phyloP scores from a whole-genome alignment of 2,113 vertebrate species.

The Mormyrus lacerda region DNA sequence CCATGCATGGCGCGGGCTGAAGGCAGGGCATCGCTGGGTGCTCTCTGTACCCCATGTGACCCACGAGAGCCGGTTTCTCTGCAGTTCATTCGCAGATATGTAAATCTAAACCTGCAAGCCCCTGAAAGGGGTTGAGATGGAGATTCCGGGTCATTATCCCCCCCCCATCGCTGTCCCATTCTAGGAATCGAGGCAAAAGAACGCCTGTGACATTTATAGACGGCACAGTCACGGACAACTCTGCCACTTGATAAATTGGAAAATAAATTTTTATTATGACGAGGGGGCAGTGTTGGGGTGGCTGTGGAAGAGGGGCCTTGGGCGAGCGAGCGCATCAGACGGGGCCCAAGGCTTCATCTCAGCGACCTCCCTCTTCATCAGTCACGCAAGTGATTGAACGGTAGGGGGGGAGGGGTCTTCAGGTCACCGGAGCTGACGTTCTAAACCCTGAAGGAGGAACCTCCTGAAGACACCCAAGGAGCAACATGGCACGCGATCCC shows the following conservation, averaged over 20 bases:
- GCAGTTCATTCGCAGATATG: background rate
- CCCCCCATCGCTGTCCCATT: background rate
- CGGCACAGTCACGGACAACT: constrained; percentile 3
- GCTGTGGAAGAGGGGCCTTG: constrained; percentile 7
- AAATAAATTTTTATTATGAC: constrained; percentile 17
- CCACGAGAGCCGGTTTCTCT: background rate
- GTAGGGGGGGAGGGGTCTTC: background rate
- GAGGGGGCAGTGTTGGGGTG: background rate
- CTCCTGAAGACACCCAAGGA: background rate
- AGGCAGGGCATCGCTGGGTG: background rate
- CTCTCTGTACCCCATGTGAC: background rate
- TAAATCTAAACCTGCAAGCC: background rate
- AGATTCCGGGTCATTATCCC: background rate
- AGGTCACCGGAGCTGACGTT: background rate
- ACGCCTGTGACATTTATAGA: background rate
- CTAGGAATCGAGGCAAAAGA: background rate
- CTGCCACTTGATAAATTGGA: constrained; percentile 4
- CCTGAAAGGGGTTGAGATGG: background rate
- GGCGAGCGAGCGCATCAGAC: background rate
- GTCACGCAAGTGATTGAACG: constrained; percentile 2
- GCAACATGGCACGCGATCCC: background rate
- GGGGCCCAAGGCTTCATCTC: constrained; percentile 14
- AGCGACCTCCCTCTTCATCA: constrained; percentile 11
- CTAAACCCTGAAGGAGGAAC: background rate
- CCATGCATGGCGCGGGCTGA: background rate